Evolutionary conservation across 2,888 invertebrate genomes (phyloP).

Genomic region (Drosophila melanocephala): DNA sequence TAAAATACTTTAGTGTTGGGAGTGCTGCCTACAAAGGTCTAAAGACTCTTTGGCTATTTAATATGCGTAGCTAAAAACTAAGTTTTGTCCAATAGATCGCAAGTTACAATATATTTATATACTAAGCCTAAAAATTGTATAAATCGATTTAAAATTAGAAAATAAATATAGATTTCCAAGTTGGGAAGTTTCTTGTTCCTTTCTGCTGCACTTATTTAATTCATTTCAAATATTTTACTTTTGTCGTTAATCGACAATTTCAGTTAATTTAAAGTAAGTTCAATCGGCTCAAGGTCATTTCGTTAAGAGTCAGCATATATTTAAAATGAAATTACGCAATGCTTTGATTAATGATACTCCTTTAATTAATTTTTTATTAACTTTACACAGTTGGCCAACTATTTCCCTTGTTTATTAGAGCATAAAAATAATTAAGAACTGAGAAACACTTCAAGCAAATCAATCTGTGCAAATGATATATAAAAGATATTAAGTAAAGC

Average conservation of each 20-base stretch:
- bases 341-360: neutral
- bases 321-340: neutral
- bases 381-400: neutral
- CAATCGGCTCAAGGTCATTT: too few relatives aligned
- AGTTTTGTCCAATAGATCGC: too few relatives aligned
- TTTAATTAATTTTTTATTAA: neutral
- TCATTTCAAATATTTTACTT: neutral
- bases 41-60: too few relatives aligned
- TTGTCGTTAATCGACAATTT: neutral
- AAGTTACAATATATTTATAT: too few relatives aligned
- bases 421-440: neutral
- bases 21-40: too few relatives aligned
- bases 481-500: neutral
- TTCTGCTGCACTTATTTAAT: too few relatives aligned
- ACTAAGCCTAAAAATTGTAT: too few relatives aligned
- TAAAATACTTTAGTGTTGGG: too few relatives aligned
- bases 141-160: too few relatives aligned
- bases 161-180: too few relatives aligned
- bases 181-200: too few relatives aligned
- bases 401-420: neutral
- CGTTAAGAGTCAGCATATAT: neutral
- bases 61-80: too few relatives aligned
- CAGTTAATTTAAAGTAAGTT: neutral
- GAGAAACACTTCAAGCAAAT: neutral
- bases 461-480: neutral